These are phyloP conservation scores for Nemurella pictetii DNA, from an alignment of 2,888 invertebrate genomes.

Conservation along the genomic window DNA sequence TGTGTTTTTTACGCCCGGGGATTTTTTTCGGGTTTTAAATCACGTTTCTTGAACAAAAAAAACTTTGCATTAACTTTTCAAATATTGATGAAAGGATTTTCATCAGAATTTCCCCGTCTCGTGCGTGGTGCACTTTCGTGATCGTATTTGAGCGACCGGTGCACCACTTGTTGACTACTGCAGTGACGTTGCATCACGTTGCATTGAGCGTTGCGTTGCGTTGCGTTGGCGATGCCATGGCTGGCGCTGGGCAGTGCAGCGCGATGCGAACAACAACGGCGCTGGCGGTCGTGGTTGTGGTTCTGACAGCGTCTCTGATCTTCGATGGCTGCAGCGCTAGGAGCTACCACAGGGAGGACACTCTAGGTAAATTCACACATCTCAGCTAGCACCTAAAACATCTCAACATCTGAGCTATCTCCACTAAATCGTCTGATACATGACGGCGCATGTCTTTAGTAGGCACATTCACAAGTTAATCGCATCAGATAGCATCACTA, in stretches of 20 bases:
- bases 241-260: background rate
- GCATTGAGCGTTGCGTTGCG: no score
- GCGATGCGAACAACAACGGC: background rate
- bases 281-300: background rate
- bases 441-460: no score
- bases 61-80: background rate
- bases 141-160: background rate
- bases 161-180: background rate
- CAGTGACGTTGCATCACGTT: no score
- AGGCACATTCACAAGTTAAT: no score
- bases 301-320: background rate
- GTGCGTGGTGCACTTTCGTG: background rate
- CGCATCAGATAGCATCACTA: no score
- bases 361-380: conserved; percentile 23
- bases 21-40: background rate
- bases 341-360: conserved; percentile 8
- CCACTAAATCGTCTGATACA: no score
- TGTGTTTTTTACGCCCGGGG: background rate
- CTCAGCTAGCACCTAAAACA: no score
- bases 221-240: background rate
- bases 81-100: background rate
- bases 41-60: background rate
- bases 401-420: no score
- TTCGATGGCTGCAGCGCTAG: background rate
- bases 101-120: background rate